Evolutionary conservation across 2,888 invertebrate species (phyloP), one percentile per base, ranked within the genome.

Genomic region (Chydorus sphaericus): DNA sequence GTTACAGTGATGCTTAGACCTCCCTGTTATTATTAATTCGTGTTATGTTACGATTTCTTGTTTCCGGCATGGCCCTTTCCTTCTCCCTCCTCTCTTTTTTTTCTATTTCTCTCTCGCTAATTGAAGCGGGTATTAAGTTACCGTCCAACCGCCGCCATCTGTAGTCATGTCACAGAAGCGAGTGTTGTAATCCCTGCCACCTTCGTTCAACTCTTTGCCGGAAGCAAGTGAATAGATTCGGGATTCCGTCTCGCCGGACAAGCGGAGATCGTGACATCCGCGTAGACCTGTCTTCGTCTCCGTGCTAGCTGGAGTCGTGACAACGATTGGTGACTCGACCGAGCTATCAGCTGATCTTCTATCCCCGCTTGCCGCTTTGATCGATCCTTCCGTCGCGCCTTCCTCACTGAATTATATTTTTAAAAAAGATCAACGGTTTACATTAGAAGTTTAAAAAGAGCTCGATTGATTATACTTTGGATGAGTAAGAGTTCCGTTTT

Each of bases 121-220:
- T 36, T 39, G 4, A 18, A 39, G 11, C 10, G 8, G 10, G 1
- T 1, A 26, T 10, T 29, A 16, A 58, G 77, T 72, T 10, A 77
- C 77, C 50, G 81, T 81, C 83, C 83, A 83, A n/a, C 81, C 82
- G 1, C 77, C 79, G 0, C 63, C 63, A 16, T 73, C 71, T 0
- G 76, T 74, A 39, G 73, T 75, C 60, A 79, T 75, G 58, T 82
- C 80, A 61, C 81, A 81, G 50, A 61, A 65, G 49, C 62, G 31
- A 14, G 31, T 38, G 33, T 58, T 53, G 39, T 53, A 58, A 38
- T 59, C 58, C 11, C 56, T 28, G 2, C 56, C 59, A 20, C 52
- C 55, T 37, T 60, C 55, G 7, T 59, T 59, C n/a, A 58, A 58
- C 16, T 60, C 56, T 16, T 61, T 58, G 14, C 60, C 57, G 11